Base-by-base conservation (phyloP, 2,797 vertebrate species). In the Gallinago nigripennis region DNA sequence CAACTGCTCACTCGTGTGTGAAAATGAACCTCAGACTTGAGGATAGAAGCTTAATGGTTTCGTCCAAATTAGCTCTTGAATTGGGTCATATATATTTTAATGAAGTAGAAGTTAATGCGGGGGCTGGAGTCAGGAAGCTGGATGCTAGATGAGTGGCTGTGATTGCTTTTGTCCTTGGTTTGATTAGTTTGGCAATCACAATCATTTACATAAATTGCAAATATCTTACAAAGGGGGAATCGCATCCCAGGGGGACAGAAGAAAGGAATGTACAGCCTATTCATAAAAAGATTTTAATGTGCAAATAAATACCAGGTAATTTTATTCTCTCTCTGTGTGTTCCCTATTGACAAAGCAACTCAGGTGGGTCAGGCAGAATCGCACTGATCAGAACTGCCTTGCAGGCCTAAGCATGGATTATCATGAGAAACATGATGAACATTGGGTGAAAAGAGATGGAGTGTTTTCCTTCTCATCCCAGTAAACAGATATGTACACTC, bases 131-230 rank as follows among this genome's bases (percentile, higher is more conserved):
- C 51, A n/a, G 89, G 60, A 95, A 82, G 69, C 92, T 78, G 65
- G 92, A 88, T 89, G 84, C 53, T 89, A 79, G 82, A 96, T 83
- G 79, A 95, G 86, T 2, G 12, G 33, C 73, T 77, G 37, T 85
- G 90, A 97, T 94, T 92, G 94, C 84, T 95, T 95, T 91, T 92
- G 94, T 81, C 97, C 94, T 97, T 96, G 95, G 69, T 95, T 93
- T 94, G 86, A 96, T 95, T 95, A 84, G 82, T 95, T 95, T 48
- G 64, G 95, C 90, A 92, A 95, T 94, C 88, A 88, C 77, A 87
- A 94, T 82, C 23, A 94, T 86, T 91, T 91, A 93, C 73, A 92
- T 93, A 86, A 92, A 93, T 54, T 56, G 82, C 66, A 31, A 88
- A 21, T 82, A 88, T 31, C 87, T 89, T 90, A 88, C 63, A 51